phyloP scores from a whole-genome alignment of 2,888 invertebrate genomes.

The Ceramica pisi region DNA sequence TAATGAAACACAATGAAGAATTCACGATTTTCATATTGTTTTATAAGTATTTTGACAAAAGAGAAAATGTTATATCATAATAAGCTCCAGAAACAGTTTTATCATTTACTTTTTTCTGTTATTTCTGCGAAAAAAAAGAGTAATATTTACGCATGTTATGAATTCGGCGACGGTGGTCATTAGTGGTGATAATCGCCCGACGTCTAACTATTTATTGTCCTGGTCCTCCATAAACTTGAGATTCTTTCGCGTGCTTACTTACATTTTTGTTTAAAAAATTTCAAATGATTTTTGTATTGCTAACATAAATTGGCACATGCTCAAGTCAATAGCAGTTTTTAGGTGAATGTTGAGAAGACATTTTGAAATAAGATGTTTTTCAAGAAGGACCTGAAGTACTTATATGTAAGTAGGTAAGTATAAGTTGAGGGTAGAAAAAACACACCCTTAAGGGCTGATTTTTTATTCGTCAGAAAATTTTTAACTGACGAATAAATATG shows the following conservation, averaged over 20 bases:
- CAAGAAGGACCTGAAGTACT: neutral
- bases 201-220: slow-evolving; percentile 49
- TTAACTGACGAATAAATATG: no score
- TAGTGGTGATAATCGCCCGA: slow-evolving; percentile 59
- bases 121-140: slow-evolving; percentile 19
- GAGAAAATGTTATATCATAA: slow-evolving; percentile 51
- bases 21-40: slow-evolving; percentile 42
- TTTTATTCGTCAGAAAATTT: no score
- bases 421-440: neutral
- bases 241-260: slow-evolving; percentile 26
- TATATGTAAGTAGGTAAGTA: no score
- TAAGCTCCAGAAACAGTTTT: slow-evolving; percentile 43
- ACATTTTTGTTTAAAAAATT: slow-evolving; percentile 27
- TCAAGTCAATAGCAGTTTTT: slow-evolving; percentile 11
- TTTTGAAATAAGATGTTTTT: neutral
- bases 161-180: slow-evolving; percentile 41
- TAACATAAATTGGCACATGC: slow-evolving; percentile 18
- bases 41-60: slow-evolving; percentile 55
- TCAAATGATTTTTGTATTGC: slow-evolving; percentile 3
- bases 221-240: slow-evolving; percentile 37
- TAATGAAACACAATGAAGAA: slow-evolving; percentile 19
- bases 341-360: neutral
- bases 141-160: slow-evolving; percentile 48
- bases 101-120: slow-evolving; percentile 38
- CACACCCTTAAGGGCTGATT: no score